phyloP scores from a whole-genome alignment of 2,888 invertebrate genomes.

The Leptinotarsa peninsularis region DNA sequence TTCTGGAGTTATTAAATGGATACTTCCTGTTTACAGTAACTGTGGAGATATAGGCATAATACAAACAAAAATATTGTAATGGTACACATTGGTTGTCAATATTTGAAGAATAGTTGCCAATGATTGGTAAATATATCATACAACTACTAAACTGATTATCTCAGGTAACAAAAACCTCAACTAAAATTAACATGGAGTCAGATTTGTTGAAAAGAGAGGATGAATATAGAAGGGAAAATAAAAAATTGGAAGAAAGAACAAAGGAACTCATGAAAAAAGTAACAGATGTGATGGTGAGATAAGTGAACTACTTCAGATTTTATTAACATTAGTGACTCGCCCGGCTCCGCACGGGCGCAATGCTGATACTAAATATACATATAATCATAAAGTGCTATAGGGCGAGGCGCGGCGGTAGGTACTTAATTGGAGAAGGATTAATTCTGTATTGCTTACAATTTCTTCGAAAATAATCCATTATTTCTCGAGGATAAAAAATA shows the following conservation, averaged over 20 bases:
- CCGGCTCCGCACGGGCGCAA: too few relatives aligned
- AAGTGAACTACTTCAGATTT: neutral
- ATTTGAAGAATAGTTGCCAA: neutral
- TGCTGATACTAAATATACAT: too few relatives aligned
- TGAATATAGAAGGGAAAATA: slow-evolving; percentile 64
- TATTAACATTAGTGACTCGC: neutral
- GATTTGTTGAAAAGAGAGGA: slow-evolving; percentile 62
- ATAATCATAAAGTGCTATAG: too few relatives aligned
- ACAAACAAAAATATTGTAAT: neutral
- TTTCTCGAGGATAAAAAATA: too few relatives aligned
- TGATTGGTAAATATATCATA: neutral
- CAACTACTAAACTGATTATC: too few relatives aligned
- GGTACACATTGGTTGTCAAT: neutral
- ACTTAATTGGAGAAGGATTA: too few relatives aligned
- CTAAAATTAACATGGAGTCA: slow-evolving; percentile 53
- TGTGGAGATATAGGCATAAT: neutral
- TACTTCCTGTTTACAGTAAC: slow-evolving; percentile 1
- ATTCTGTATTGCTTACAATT: too few relatives aligned
- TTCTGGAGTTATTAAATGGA: neutral
- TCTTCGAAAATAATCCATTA: too few relatives aligned
- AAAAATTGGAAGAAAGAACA: slow-evolving; percentile 61
- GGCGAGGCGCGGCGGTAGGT: too few relatives aligned
- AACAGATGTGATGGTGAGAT: slow-evolving; percentile 61
- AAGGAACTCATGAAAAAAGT: slow-evolving; percentile 63
- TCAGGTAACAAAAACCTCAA: too few relatives aligned